Evolutionary conservation across 1,140 invertebrate species (phyloP).

Genomic region (Calliphora vicina): DNA sequence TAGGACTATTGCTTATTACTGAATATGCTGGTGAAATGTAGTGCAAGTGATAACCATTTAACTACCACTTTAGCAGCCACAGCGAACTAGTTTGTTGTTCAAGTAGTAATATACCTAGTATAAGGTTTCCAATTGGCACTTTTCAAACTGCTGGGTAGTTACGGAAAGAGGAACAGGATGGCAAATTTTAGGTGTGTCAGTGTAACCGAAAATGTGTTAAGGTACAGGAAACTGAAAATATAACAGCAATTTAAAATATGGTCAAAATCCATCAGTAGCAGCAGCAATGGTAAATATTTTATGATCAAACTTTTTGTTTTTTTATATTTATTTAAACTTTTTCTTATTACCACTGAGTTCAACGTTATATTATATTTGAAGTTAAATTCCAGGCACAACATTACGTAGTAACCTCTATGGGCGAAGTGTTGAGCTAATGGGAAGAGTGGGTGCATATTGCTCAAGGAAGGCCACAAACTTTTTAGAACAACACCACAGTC

Average conservation of each 20-base stretch:
- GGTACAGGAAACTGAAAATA: not conserved
- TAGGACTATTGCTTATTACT: too few species aligned
- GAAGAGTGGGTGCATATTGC: not conserved
- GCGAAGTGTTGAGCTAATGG: not conserved
- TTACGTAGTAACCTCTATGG: not conserved
- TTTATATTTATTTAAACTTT: not conserved
- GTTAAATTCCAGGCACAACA: not conserved
- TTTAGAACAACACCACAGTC: not conserved
- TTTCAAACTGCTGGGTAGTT: too few species aligned
- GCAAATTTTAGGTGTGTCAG: too few species aligned
- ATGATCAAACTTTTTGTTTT: not conserved
- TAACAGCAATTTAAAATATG: conserved; percentile 30
- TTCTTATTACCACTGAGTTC: not conserved
- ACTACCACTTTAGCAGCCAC: too few species aligned
- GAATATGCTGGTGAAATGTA: too few species aligned
- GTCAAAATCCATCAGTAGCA: conserved; percentile 11
- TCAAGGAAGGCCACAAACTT: not conserved
- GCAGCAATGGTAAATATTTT: conserved; percentile 11
- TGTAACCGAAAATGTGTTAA: not conserved
- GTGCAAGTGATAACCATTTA: too few species aligned
- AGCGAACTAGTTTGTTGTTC: too few species aligned
- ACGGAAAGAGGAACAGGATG: too few species aligned
- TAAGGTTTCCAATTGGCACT: too few species aligned
- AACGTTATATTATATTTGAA: not conserved
- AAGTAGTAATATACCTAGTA: too few species aligned